Base-by-base conservation (phyloP, 2,888 invertebrate species). In the Meiosimyza platycephala region DNA sequence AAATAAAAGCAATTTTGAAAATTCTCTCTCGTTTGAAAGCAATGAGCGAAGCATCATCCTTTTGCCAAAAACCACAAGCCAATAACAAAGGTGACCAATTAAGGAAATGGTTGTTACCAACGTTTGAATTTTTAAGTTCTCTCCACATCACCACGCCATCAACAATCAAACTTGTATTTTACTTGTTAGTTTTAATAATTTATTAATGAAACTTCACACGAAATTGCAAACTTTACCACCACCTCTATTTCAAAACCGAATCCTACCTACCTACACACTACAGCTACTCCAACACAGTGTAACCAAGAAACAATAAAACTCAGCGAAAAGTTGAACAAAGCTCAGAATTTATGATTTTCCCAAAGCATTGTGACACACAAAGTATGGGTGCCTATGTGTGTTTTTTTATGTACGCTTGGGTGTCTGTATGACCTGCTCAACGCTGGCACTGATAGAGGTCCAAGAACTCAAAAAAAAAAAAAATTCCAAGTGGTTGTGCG, bases 281-380 rank as follows among this genome's bases (percentile, higher is more conserved):
- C 54, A n/a, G 9, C 40, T 28, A 28, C 28, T 3, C 62, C 18
- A 18, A 12, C n/a, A 12, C 40, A 47, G 40, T 15, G 18, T 28
- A 60, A 63, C 54, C 33, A 55, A 72, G 72, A 67, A 72, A 72
- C 72, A 72, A 72, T 72, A 68, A 68, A 72, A 72, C 67, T 67
- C 63, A 47, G 67, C 54, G 72, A 15, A 68, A 72, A 72, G 62
- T 72, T 72, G 47, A 72, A 72, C 72, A 72, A 72, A 72, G 72
- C 72, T 72, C 63, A 68, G 55, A 72, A 72, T 72, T 72, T 72
- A 72, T 72, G 72, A 72, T 72, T 68, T 72, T 72, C 22, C 72
- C 52, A 72, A 66, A 66, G 66, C 66, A 65, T 51, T 52, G 59
- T 54, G 72, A 67, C 63, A 72, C 50, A 54, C 63, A 54, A 63